Conservation (phyloP, 1,140 invertebrate genomes). For the Drosophila mojavensis region DNA sequence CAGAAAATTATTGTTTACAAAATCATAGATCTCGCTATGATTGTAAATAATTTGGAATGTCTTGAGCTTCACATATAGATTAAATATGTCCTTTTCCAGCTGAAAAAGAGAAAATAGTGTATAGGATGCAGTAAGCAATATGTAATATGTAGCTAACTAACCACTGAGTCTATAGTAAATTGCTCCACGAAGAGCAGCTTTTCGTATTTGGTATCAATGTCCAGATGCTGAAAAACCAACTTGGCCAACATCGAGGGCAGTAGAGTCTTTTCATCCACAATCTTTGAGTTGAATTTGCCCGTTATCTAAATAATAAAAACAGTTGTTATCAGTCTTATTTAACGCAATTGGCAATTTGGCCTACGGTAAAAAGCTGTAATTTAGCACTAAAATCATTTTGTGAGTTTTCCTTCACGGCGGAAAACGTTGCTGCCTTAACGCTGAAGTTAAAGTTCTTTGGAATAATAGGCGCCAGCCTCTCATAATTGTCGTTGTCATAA, state of each 20-base stretch:
- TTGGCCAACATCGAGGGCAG: constrained; percentile 87
- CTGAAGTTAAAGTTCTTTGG: constrained; percentile 91
- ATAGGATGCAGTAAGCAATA: no score
- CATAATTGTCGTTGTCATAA: constrained; percentile 84
- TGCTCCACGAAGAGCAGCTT: constrained; percentile 88
- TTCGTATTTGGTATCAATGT: constrained; percentile 86
- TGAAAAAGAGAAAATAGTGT: constrained; percentile 71
- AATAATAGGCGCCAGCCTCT: constrained; percentile 88
- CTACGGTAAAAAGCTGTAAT: constrained; percentile 84
- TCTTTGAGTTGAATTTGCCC: constrained; percentile 80
- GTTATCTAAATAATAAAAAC: constrained; percentile 52
- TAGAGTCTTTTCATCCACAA: constrained; percentile 74
- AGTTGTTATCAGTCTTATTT: neutral
- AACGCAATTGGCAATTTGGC: neutral
- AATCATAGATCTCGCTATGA: constrained; percentile 87
- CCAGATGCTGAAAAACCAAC: constrained; percentile 87
- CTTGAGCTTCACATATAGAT: constrained; percentile 88
- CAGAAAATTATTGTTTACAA: constrained; percentile 85
- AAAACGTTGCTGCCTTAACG: constrained; percentile 88
- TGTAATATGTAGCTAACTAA: constrained; percentile 68
- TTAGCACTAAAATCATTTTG: constrained; percentile 86
- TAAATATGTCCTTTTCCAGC: constrained; percentile 88
- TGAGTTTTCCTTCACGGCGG: constrained; percentile 87
- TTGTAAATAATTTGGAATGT: constrained; percentile 89
- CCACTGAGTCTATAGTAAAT: constrained; percentile 90